phyloP scores from a whole-genome alignment of 2,797 vertebrate genomes.

The Alectoris magna region DNA sequence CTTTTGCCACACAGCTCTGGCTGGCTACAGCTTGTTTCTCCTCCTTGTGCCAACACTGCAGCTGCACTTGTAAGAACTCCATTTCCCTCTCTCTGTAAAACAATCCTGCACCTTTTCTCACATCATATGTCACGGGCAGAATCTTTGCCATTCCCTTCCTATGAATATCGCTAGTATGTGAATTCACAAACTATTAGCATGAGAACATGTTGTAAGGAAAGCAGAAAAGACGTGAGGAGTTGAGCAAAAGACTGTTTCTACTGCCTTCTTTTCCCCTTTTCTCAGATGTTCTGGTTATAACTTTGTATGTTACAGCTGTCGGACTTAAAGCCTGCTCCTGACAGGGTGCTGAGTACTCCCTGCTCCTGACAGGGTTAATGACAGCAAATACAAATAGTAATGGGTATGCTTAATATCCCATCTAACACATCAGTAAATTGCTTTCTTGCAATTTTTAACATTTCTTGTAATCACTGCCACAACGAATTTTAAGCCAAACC shows the following conservation, averaged over 20 bases:
- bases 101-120: constrained; percentile 22
- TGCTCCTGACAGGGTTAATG: not conserved
- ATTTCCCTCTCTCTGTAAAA: constrained; percentile 12
- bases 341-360: not conserved
- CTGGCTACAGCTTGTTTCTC: constrained; percentile 19
- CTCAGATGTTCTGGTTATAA: not conserved
- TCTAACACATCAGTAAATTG: constrained; percentile 36
- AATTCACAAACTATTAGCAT: not conserved
- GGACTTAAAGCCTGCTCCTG: not conserved
- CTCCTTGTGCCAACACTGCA: not conserved
- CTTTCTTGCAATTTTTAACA: not conserved
- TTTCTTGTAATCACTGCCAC: not conserved
- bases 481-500: not conserved
- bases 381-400: constrained; percentile 45
- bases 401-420: constrained; percentile 39
- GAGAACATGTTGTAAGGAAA: not conserved
- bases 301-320: accelerated
- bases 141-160: not conserved
- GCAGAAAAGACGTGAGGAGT: not conserved
- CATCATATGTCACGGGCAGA: not conserved
- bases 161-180: not conserved
- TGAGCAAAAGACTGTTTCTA: not conserved
- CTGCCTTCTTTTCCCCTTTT: not conserved
- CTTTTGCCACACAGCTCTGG: constrained; percentile 10
- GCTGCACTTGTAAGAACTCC: not conserved